phyloP scores from a whole-genome alignment of 2,113 vertebrate genomes.

The Phalacrocorax pelagicus region DNA sequence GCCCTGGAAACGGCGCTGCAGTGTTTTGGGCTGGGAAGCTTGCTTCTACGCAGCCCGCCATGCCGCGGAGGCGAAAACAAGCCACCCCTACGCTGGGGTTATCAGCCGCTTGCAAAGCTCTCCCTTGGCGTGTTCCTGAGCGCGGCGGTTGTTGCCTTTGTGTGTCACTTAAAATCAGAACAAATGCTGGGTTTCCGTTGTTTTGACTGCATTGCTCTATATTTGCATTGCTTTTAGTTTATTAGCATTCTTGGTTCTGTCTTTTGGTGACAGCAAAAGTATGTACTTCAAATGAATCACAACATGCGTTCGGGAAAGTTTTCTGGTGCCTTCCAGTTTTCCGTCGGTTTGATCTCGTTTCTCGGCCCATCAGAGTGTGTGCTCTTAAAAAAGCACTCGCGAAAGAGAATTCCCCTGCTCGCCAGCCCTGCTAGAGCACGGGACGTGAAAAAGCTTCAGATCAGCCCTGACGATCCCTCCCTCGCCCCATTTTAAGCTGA shows the following conservation, averaged over 20 bases:
- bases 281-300: background rate
- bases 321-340: background rate
- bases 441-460: background rate
- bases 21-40: background rate
- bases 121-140: background rate
- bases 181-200: background rate
- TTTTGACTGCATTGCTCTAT: background rate
- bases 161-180: background rate
- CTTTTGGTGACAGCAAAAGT: background rate
- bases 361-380: background rate
- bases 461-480: background rate
- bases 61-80: accelerated
- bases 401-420: background rate
- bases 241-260: constrained; percentile 5
- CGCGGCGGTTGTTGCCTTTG: background rate
- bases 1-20: accelerated
- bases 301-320: background rate
- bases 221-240: constrained; percentile 6
- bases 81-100: accelerated
- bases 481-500: background rate
- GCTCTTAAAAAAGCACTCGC: background rate
- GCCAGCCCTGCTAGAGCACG: background rate
- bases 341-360: background rate
- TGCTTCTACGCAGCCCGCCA: accelerated
- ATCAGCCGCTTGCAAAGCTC: accelerated